Base-by-base conservation (phyloP, 1,140 invertebrate species). In the Drosophila melanogaster region DNA sequence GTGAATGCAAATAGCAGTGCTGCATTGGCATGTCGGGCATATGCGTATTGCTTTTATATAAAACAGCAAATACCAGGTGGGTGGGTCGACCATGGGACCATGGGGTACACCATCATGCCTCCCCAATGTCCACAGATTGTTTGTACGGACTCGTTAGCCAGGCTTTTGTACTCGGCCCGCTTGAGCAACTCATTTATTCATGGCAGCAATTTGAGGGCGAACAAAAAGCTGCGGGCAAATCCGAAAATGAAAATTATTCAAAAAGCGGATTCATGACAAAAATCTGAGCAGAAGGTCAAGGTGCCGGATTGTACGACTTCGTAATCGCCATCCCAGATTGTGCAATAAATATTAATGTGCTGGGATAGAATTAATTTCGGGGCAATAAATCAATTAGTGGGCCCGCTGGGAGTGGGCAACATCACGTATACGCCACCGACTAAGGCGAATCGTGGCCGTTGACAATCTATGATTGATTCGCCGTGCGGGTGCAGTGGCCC, bases 11-110 rank as follows among this genome's bases (percentile, higher is more conserved):
- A 87, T 87, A 86, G 38, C 58, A 76, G 59, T 49, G 65, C 65
- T 49, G 60, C 61, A 81, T 37, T 66, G 78, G 67, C 78, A 75
- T 62, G 57, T 40, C 46, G 55, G 44, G 41, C 74, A 71, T 81
- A 83, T 87, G 83, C 71, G 75, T 83, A 87, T 89, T 87, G 83
- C 83, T 76, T 86, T 86, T 79, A 87, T 79, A 87, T 83, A 84
- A 72, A 79, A 77, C 72, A 76, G 80, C 66, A 84, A 84, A 84
- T 77, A 87, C 62, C 66, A 59, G 74, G 50, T 40, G 49, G 37
- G 30, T 30, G 11, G 15, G 17, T 44, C 17, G 41, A 5, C 30
- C 35, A 10, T 38, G 33, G 33, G 2, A 33, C 6, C 33, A 33
- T 1, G 11, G 37, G 4, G 2, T 38, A 15, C 55, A 12, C 11